Evolutionary conservation across 2,113 vertebrate genomes (phyloP).

Genomic region (Trichechus manatus): DNA sequence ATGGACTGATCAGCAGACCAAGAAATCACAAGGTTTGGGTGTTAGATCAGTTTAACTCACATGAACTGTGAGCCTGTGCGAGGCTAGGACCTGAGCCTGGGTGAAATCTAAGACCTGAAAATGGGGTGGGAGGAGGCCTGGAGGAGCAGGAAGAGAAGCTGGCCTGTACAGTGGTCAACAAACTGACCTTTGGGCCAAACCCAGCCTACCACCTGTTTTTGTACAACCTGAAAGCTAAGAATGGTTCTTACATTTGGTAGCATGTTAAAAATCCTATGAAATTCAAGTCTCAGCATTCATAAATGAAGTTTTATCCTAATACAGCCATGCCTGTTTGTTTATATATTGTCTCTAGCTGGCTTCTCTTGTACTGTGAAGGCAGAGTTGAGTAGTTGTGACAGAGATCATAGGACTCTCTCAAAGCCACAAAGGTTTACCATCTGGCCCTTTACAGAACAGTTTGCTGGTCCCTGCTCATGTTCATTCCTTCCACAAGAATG

Average conservation of each 20-base stretch:
- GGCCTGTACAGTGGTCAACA: neutral
- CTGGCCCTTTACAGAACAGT: neutral
- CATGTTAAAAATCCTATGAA: neutral
- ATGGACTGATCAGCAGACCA: neutral
- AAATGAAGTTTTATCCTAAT: neutral
- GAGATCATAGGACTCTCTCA: neutral
- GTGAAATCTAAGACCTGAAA: no score
- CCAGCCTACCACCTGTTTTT: neutral
- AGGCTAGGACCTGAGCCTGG: neutral
- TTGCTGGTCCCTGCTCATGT: neutral
- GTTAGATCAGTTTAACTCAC: neutral
- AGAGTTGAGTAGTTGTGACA: neutral
- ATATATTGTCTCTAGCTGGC: neutral
- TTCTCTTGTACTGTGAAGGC: neutral
- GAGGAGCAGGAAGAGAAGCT: neutral
- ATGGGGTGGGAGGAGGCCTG: neutral
- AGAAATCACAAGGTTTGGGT: constrained; percentile 40
- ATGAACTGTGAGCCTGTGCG: neutral
- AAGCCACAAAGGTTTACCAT: neutral
- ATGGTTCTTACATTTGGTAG: neutral
- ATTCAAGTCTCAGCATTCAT: neutral
- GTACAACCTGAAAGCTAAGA: neutral
- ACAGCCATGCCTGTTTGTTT: neutral
- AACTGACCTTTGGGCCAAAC: neutral
- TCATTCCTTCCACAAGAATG: neutral